phyloP scores from a whole-genome alignment of 2,797 vertebrate species.

The Micromesistius poutassou region DNA sequence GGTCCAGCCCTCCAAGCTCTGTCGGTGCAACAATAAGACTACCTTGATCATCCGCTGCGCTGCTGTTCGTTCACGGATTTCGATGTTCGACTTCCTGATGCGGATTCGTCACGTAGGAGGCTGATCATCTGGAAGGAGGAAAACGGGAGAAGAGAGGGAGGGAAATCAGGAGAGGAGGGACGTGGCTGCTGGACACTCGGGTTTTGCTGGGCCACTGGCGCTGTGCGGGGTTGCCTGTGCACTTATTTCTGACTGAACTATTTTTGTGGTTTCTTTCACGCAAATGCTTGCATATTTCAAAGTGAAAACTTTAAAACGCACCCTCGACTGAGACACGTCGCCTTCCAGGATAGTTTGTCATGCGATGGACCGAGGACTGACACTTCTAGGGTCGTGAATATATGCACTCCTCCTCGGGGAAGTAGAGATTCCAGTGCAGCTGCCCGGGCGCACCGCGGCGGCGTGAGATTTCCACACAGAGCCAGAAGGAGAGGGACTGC shows the following conservation, averaged over 20 bases:
- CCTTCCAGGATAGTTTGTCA: constrained; percentile 16
- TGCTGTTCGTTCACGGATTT: not conserved
- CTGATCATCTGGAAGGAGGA: not conserved
- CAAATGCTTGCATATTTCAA: not conserved
- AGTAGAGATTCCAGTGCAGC: constrained; percentile 13
- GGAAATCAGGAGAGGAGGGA: constrained; percentile 18
- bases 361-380: constrained; percentile 48
- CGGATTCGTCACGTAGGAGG: not conserved
- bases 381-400: constrained; percentile 23
- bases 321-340: not conserved
- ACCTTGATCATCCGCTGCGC: not conserved
- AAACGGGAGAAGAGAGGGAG: constrained; percentile 15
- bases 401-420: constrained; percentile 29
- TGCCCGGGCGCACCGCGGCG: too few species aligned
- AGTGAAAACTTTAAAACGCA: constrained; percentile 7
- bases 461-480: constrained; percentile 7
- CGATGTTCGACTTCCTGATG: too few species aligned
- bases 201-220: constrained; percentile 28
- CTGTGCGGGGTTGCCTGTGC: not conserved
- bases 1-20: too few species aligned
- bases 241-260: not conserved
- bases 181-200: constrained; percentile 23
- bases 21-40: too few species aligned
- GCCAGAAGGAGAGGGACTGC: constrained; percentile 19
- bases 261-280: not conserved